phyloP scores from a whole-genome alignment of 2,888 invertebrate species.

The Pachycephus smyrnensis region DNA sequence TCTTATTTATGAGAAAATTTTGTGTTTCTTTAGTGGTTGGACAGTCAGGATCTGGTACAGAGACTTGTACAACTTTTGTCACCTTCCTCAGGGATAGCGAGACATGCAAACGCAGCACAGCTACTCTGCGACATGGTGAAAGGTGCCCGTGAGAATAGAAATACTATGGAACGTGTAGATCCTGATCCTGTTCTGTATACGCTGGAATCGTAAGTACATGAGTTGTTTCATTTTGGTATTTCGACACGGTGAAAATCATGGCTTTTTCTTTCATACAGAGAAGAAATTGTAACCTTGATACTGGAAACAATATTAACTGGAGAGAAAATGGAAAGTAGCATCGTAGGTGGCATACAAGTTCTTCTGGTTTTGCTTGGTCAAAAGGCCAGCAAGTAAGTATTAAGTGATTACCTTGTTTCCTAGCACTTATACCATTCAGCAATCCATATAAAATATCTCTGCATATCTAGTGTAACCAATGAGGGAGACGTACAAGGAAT shows the following conservation, averaged over 20 bases:
- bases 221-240: neutral
- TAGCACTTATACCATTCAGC: neutral
- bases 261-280: slow-evolving; percentile 62
- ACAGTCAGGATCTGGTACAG: slow-evolving; percentile 88
- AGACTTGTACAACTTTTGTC: slow-evolving; percentile 77
- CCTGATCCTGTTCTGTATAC: slow-evolving; percentile 79
- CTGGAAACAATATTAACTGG: slow-evolving; percentile 81
- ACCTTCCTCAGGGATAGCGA: slow-evolving; percentile 77
- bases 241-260: neutral
- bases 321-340: slow-evolving; percentile 76
- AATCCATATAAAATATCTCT: neutral
- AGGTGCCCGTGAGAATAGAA: slow-evolving; percentile 73
- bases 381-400: slow-evolving; percentile 66
- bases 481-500: slow-evolving; percentile 50
- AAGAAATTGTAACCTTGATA: slow-evolving; percentile 76
- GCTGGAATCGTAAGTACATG: slow-evolving; percentile 77
- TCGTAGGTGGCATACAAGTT: slow-evolving; percentile 84
- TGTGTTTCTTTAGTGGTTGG: slow-evolving; percentile 80
- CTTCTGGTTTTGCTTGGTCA: slow-evolving; percentile 79
- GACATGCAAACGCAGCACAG: slow-evolving; percentile 89
- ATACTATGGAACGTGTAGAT: slow-evolving; percentile 72
- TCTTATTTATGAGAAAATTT: slow-evolving; percentile 4
- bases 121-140: slow-evolving; percentile 88
- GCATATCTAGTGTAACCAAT: slow-evolving; percentile 36
- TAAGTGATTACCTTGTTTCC: neutral